Percentiles rank a stretch among this genome's conserved stretches.
phyloP scores from a whole-genome alignment of 2,113 vertebrate species.

The Etheostoma cragini region DNA sequence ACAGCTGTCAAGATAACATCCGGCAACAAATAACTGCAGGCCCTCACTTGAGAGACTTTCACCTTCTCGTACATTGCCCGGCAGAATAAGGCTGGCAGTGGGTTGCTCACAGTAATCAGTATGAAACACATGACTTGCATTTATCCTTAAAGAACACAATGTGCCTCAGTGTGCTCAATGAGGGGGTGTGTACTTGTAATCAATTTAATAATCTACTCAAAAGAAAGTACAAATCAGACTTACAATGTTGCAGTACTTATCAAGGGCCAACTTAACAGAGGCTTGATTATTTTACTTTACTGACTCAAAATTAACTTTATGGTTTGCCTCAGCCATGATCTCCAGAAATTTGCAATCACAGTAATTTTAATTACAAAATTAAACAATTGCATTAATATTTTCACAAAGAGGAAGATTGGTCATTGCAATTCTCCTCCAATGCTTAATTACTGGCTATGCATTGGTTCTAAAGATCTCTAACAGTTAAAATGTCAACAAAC shows the following conservation, averaged over 20 bases:
- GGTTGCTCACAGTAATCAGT: conserved; percentile 56
- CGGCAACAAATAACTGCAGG: conserved; percentile 30
- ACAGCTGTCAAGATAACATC: conserved; percentile 61
- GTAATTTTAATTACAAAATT: not conserved
- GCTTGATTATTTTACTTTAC: conserved; percentile 9
- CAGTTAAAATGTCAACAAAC: not conserved
- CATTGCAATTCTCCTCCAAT: not conserved
- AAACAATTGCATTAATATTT: not conserved
- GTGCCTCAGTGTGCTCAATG: conserved; percentile 56
- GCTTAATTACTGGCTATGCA: not conserved
- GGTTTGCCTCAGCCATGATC: not conserved
- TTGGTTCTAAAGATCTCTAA: not conserved
- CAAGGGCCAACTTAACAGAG: conserved; percentile 17
- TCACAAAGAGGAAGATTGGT: not conserved
- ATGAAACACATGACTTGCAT: conserved; percentile 74
- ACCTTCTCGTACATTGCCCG: conserved; percentile 34
- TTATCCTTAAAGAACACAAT: conserved; percentile 68
- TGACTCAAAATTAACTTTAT: not conserved
- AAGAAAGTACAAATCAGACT: conserved; percentile 21
- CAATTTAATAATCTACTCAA: conserved; percentile 48
- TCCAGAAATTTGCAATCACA: not conserved
- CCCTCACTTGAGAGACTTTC: conserved; percentile 54
- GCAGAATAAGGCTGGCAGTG: conserved; percentile 46
- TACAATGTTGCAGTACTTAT: not conserved
- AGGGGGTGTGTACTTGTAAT: conserved; percentile 28